Base-by-base conservation (phyloP, 2,888 invertebrate species). In the Tenthredo mesomela region DNA sequence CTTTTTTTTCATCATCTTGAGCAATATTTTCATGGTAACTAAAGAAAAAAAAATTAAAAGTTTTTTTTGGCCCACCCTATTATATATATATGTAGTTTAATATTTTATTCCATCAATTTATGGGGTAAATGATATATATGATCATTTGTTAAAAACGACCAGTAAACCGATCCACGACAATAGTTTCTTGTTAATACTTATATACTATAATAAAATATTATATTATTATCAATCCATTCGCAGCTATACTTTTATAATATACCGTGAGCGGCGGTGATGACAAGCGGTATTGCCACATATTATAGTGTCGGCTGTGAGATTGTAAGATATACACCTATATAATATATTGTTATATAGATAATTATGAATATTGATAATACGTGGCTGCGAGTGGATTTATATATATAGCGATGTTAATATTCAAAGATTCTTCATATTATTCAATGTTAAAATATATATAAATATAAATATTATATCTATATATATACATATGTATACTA, bases 381-480 rank as follows among this genome's bases (percentile, higher is more conserved):
- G 67, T 29, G 29, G 70, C 37, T 70, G 70, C 70, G 70, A 40
- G 18, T n/a, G 70, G 70, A 70, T 70, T 37, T 7, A 37, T 37
- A 37, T 7, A 37, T 37, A 37, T 37, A 37, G 5, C 9, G 33
- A n/a, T 18, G n/a, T n/a, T 70, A 3, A 37, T 37, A 70, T 37
- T 70, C 37, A 70, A 37, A 70, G 33, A 70, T 37, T 70, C 7
- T 29, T 29, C 67, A 67, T 25, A 67, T 25, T 67, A 67, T 29
- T 67, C 12, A n/a, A 67, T 67, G 67, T 67, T 67, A 67, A 67
- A 67, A 67, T 67, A 67, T 90, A 84, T 67, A 67, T 89, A 84
- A 86, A 82, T 86, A 86, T 12, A 87, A 86, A 88, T 88, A 88
- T 89, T 47, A 25, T 75, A 75, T 71, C 1, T 29, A 15, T 71